These are phyloP conservation scores for Columba guinea DNA, from an alignment of 2,797 vertebrate genomes.

Conservation along the genomic window DNA sequence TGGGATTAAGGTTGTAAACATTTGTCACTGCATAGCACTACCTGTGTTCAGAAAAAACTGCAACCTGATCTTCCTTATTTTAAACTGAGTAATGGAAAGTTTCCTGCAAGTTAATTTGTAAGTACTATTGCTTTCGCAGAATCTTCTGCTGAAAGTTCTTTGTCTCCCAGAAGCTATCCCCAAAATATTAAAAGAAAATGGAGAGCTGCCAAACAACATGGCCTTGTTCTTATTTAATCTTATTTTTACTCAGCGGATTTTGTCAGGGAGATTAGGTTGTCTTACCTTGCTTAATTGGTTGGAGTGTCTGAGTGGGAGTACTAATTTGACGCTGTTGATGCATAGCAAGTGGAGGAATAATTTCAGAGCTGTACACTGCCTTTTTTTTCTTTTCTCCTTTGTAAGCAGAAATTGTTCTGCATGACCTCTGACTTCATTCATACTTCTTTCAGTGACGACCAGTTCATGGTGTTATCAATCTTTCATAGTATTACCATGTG, in stretches of 20 bases:
- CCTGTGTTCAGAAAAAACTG: background rate
- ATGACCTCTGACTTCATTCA: background rate
- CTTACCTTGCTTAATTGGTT: background rate
- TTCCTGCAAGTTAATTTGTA: background rate
- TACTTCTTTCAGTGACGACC: background rate
- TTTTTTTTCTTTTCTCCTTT: background rate
- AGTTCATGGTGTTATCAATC: background rate
- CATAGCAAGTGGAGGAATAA: background rate
- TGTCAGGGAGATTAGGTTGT: conserved; percentile 8
- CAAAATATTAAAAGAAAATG: background rate
- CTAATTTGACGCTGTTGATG: background rate
- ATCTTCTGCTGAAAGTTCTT: background rate
- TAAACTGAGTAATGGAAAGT: background rate
- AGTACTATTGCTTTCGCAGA: background rate
- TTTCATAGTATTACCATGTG: background rate
- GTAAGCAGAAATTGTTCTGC: background rate
- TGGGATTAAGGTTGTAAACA: background rate
- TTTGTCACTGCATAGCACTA: background rate
- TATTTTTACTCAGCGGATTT: background rate
- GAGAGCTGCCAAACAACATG: background rate
- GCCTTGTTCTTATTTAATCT: background rate
- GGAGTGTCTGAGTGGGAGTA: background rate
- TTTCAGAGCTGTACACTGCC: background rate
- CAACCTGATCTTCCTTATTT: background rate
- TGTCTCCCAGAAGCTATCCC: background rate